Evolutionary conservation across 2,113 vertebrate genomes (phyloP), one percentile per base, ranked within the genome.

Genomic region (Platysteira castanea): DNA sequence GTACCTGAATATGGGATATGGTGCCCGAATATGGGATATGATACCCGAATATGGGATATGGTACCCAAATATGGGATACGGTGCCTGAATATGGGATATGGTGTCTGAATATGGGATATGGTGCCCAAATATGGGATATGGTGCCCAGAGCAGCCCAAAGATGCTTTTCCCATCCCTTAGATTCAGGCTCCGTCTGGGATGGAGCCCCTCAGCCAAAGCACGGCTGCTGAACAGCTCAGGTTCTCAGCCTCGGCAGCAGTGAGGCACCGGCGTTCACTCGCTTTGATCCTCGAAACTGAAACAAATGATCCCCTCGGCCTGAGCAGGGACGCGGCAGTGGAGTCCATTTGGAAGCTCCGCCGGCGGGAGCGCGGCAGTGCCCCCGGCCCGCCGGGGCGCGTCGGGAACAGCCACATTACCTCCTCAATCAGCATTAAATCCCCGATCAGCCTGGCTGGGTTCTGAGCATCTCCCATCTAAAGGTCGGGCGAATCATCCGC

Each of bases 361-460:
- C 4, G 2, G 47, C 1, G 1, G 46, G 44, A 95, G 49, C 9
- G 16, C 56, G 9, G 21, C 52, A 84, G 56, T 61, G 64, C 65
- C 69, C 94, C 44, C 53, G 8, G 87, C 64, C 47, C 28, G 17
- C 27, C 2, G 4, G 80, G 94, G 84, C 33, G 9, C 17, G 0
- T 42, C 67, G 10, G 61, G 96, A 84, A 87, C 46, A 91, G 64
- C 85, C 65, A 39, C 91, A 50, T 89, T 50, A 71, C 35, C 78
- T 67, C 70, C 88, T 97, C 96, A 71, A 94, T 94, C 96, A 95
- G 88, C 91, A 76, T 96, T 93, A 94, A 75, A 65, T 2, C 17
- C 90, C 79, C 2, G 61, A 65, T 88, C 89, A 95, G 90, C 89
- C 90, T 83, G 93, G 91, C 71, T 93, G 91, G 14, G 24, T 69